Base-by-base conservation (phyloP, 2,888 invertebrate species). In the Xylocampa areola region DNA sequence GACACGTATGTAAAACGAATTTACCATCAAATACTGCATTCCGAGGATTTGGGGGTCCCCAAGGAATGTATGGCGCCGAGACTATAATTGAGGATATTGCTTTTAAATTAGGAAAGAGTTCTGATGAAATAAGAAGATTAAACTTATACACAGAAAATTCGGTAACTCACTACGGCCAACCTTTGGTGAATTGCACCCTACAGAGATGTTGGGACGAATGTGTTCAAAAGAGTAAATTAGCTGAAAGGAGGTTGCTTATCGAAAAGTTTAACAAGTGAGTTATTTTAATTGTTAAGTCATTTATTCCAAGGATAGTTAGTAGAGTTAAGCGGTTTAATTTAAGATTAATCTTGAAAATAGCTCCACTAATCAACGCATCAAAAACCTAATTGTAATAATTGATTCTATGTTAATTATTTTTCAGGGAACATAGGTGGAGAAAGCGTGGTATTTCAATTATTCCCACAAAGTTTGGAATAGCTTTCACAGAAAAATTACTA, bases 11-110 rank as follows among this genome's bases (percentile, higher is more conserved):
- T 81, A 96, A 95, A 88, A 99, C 99, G 0, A 98, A 99, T 92
- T 86, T 98, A 43, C 96, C 98, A 0, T 98, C 98, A 0, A 98
- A 98, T 83, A 99, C 98, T 0, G 99, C 99, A 0, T 99, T 98
- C 80, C 94, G 99, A 76, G 98, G 98, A 1, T 98, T 98, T 79
- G 98, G 98, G 4, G 98, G 96, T 0, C 98, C 98, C 0, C 98
- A 98, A 83, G 98, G 97, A 21, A 98, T 98, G 98, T 97, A 97
- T 81, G 95, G 96, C 1, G 97, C 95, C 0, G 98, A 98, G 88
- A 95, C 94, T 70, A 96, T 97, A 73, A 95, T 97, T 30, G 94
- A 96, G 62, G 96, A 97, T 66, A 94, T 98, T 10, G 98, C 98
- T 0, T 94, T 94, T 25, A 95, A 94, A 73, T 90, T 98, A 16